Evolutionary conservation across 2,113 vertebrate genomes (phyloP), one percentile per base, ranked within the genome.

Genomic region (Scytalopus superciliaris): DNA sequence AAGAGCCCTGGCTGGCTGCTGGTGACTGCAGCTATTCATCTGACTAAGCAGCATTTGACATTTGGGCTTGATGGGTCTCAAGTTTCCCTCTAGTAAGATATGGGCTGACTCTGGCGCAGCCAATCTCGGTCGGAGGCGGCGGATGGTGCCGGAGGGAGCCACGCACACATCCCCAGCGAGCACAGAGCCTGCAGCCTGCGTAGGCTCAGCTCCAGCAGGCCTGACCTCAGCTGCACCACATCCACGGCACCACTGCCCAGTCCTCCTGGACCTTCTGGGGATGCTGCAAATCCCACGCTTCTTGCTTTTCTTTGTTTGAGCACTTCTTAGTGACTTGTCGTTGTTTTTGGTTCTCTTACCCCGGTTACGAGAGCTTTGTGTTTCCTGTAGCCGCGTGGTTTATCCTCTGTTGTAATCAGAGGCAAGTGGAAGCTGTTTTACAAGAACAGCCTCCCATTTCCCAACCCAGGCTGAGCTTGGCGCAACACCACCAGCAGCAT

Each of bases 51-150:
- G 85, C 90, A 1, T 45, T 62, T 87, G 94, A 94, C 93, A 85
- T 76, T 90, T 87, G 79, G 95, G 91, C 89, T 93, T 68, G 87
- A 30, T 5, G 69, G 55, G 69, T 69, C 93, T 96, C 90, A 83
- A 35, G 91, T 97, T 97, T 97, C 97, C 85, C 72, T 89, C 68
- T 85, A 97, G 90, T 21, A 47, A 96, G 96, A 96, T 66, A 93
- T 97, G 97, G 97, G 83, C 96, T 97, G 97, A 97, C 87, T 96
- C 74, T 0, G 19, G 21, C 15, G 64, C 92, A 91, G 90, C 97
- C 97, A 97, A 97, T 98, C 97, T 95, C 6, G 1, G 33, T 37
- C 57, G 44, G 87, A 90, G 83, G 67, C 84, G 49, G 93, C 10
- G 24, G 84, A 91, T 95, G 92, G 84, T 86, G 91, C 76, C 17